These are phyloP conservation scores for Pseudoatta argentina DNA, from an alignment of 1,140 invertebrate species.

Conservation along the genomic window DNA sequence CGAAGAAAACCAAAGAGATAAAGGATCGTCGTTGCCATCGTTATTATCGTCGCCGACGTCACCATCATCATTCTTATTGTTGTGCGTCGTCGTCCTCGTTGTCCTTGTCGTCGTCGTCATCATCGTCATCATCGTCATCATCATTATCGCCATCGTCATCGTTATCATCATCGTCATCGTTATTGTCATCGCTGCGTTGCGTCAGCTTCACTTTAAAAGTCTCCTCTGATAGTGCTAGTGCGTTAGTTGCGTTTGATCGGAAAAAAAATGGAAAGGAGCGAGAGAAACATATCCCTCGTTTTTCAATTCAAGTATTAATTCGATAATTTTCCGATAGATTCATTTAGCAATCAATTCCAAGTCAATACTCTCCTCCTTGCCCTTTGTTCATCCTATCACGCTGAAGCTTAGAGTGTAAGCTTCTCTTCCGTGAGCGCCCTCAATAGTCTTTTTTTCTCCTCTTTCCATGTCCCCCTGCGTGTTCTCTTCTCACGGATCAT, in stretches of 20 bases:
- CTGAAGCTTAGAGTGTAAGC: neutral
- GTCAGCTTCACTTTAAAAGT: slow-evolving; percentile 43
- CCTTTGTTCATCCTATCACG: neutral
- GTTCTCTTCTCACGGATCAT: neutral
- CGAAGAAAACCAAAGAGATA: slow-evolving; percentile 46
- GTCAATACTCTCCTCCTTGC: neutral
- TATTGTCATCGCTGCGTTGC: neutral
- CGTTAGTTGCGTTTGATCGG: slow-evolving; percentile 38
- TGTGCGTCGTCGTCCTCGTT: neutral
- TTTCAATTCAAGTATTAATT: neutral
- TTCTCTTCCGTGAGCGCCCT: neutral
- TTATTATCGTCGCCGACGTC: slow-evolving; percentile 57
- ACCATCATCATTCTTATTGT: slow-evolving; percentile 28
- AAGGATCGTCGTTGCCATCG: slow-evolving; percentile 54
- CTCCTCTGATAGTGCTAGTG: slow-evolving; percentile 20
- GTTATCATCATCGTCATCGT: neutral
- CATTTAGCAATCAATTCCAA: neutral
- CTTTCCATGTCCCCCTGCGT: neutral
- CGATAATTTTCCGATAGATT: slow-evolving; percentile 24
- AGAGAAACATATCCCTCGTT: slow-evolving; percentile 17
- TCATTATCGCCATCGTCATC: neutral
- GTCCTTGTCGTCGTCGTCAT: slow-evolving; percentile 49
- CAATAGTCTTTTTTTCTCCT: neutral
- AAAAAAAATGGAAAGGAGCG: neutral
- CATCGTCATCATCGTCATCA: slow-evolving; percentile 36